phyloP scores from a whole-genome alignment of 2,113 vertebrate species.

The Myiagra hebetior region DNA sequence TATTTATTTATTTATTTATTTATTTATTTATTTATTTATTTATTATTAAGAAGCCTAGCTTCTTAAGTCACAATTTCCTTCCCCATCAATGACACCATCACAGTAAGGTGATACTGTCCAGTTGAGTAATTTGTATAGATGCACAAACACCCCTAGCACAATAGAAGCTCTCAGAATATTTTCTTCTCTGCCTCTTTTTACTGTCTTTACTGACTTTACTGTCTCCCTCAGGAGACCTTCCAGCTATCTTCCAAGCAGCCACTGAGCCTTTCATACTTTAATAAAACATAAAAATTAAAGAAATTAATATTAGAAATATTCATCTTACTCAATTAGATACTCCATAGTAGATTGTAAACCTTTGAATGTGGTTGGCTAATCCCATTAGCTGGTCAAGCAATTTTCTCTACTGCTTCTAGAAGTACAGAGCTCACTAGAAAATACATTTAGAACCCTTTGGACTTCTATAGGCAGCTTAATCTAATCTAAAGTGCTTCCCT shows the following conservation, averaged over 20 bases:
- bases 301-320: slow-evolving; percentile 53
- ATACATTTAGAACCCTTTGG: slow-evolving; percentile 9
- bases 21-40: too few species aligned
- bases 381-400: slow-evolving; percentile 49
- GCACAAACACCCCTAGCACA: neutral
- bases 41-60: neutral
- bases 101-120: neutral
- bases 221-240: neutral
- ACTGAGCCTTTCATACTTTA: slow-evolving; percentile 3
- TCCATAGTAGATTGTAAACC: slow-evolving; percentile 1
- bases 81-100: neutral
- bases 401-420: slow-evolving; percentile 44
- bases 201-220: too few species aligned
- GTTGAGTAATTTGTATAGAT: neutral
- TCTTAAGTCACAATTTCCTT: neutral
- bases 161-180: neutral
- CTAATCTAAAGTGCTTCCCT: neutral
- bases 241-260: slow-evolving; percentile 3
- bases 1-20: too few species aligned
- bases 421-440: slow-evolving; percentile 36
- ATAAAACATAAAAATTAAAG: slow-evolving; percentile 60
- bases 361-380: slow-evolving; percentile 28
- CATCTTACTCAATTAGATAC: slow-evolving; percentile 25
- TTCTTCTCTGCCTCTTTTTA: neutral
- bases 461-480: too few species aligned